Conservation (phyloP, 2,888 invertebrate species). For the Branchellion lobata region DNA sequence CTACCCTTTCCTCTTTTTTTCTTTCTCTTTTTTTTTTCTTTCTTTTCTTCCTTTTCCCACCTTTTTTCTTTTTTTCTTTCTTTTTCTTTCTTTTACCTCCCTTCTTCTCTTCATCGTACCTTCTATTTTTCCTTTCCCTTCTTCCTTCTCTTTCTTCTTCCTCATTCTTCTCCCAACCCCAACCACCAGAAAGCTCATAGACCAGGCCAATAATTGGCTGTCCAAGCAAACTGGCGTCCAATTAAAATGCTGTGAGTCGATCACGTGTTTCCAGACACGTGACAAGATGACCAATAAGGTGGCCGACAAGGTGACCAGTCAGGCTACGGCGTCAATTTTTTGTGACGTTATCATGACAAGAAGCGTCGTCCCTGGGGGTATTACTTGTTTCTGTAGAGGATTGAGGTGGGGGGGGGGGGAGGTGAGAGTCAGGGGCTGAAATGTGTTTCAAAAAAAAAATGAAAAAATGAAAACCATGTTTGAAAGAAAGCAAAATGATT, state of each 20-base stretch:
- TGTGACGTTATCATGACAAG: slow-evolving; percentile 9
- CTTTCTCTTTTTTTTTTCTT: not conserved
- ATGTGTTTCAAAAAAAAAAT: not conserved
- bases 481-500: too few species aligned
- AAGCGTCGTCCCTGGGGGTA: not conserved
- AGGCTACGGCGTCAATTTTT: not conserved
- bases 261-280: slow-evolving; percentile 49
- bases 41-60: not conserved
- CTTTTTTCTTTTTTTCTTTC: not conserved
- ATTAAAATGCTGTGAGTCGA: slow-evolving; percentile 51
- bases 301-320: not conserved
- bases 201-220: slow-evolving; percentile 52
- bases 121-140: not conserved
- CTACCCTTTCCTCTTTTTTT: not conserved
- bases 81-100: not conserved
- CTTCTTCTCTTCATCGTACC: not conserved
- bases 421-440: not conserved
- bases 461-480: too few species aligned
- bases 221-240: slow-evolving; percentile 47
- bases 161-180: not conserved
- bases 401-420: slow-evolving; percentile 17
- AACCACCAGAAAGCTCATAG: slow-evolving; percentile 47
- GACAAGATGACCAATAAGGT: not conserved
- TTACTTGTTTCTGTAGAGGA: slow-evolving; percentile 14
- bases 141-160: not conserved